Percentiles rank a stretch among this genome's conserved stretches.
Conservation (phyloP, 2,797 vertebrate genomes). For the Anomalospiza imberbis region DNA sequence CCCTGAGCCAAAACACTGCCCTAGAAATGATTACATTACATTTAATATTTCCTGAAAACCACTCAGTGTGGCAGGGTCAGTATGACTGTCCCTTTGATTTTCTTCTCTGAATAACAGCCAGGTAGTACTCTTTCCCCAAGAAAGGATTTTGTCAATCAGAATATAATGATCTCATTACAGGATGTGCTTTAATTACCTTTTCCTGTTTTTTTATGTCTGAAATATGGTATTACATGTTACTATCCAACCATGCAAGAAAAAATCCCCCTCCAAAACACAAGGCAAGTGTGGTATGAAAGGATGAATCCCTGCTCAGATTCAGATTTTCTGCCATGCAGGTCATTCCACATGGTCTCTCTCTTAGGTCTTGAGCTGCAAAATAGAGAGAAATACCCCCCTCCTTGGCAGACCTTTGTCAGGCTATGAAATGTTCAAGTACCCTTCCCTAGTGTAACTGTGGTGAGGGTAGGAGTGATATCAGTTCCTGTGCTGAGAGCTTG, state of each 20-base stretch:
- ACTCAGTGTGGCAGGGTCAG: not conserved
- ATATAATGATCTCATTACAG: not conserved
- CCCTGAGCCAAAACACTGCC: not conserved
- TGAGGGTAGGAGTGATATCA: not conserved
- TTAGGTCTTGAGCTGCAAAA: not conserved
- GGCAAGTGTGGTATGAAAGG: not conserved
- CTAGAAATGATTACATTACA: not conserved
- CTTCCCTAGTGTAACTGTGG: not conserved
- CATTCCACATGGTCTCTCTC: not conserved
- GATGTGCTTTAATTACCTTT: not conserved
- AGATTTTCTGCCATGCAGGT: not conserved
- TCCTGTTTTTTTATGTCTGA: not conserved
- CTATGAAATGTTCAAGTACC: not conserved
- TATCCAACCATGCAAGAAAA: not conserved
- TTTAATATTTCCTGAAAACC: not conserved
- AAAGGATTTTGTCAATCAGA: not conserved
- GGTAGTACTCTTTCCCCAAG: not conserved
- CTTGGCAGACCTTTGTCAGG: not conserved
- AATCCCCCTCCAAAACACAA: not conserved
- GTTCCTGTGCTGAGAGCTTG: not conserved
- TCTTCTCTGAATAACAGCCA: not conserved
- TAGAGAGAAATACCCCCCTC: too few relatives aligned
- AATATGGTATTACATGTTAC: not conserved
- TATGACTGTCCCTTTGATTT: not conserved
- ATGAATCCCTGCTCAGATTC: not conserved